These are phyloP conservation scores for Lerista edwardsae DNA, from an alignment of 2,797 vertebrate genomes.

Conservation along the genomic window DNA sequence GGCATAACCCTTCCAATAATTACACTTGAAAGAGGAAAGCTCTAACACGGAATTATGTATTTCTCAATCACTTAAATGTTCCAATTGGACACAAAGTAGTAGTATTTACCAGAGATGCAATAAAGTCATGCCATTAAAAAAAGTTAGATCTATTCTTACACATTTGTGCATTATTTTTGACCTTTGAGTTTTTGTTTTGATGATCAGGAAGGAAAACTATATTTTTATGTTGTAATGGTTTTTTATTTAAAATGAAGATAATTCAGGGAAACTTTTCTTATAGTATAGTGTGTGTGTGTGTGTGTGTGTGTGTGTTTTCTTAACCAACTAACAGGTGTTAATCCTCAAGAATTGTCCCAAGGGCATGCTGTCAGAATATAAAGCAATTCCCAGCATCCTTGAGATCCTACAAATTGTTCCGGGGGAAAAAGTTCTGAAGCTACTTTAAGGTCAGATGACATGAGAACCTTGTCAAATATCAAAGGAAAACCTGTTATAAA, in stretches of 20 bases:
- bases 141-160: constrained; percentile 64
- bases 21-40: constrained; percentile 9
- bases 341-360: constrained; percentile 81
- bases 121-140: no score
- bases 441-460: constrained; percentile 89
- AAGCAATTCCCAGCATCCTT: constrained; percentile 83
- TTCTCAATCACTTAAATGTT: constrained; percentile 26
- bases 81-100: background rate
- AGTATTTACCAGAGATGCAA: constrained; percentile 36
- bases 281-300: constrained; percentile 68
- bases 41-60: background rate
- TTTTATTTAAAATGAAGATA: constrained; percentile 81
- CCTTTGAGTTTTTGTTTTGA: constrained; percentile 87
- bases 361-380: constrained; percentile 68
- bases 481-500: constrained; percentile 87
- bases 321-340: constrained; percentile 87
- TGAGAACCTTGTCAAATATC: constrained; percentile 91
- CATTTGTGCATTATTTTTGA: constrained; percentile 75
- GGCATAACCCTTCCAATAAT: constrained; percentile 10
- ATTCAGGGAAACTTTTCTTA: constrained; percentile 59
- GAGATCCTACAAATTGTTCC: constrained; percentile 81
- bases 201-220: constrained; percentile 84
- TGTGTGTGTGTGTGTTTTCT: no score
- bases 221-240: constrained; percentile 80
- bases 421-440: constrained; percentile 87